phyloP scores from a whole-genome alignment of 2,113 vertebrate species.

The Patagioenas fasciata region DNA sequence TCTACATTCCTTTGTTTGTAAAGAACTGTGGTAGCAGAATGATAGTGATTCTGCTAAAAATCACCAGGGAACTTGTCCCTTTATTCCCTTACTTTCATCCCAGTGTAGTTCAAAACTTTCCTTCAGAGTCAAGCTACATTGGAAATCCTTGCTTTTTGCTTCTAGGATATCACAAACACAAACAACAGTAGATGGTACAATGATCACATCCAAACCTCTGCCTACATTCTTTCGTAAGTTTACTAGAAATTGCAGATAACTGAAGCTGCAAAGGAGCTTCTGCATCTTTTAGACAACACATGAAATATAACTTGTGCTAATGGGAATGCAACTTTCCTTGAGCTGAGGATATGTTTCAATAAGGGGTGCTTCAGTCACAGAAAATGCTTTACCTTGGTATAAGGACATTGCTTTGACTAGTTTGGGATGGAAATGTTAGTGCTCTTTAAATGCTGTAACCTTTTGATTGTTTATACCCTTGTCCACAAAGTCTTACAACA shows the following conservation, averaged over 20 bases:
- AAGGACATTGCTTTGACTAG: not conserved
- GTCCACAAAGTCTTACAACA: not conserved
- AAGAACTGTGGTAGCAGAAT: not conserved
- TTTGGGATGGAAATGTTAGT: not conserved
- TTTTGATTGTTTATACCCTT: not conserved
- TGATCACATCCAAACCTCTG: not conserved
- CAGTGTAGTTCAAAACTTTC: not conserved
- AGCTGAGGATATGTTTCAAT: not conserved
- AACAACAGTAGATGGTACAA: accelerated
- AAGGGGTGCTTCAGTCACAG: not conserved
- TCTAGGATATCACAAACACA: not conserved
- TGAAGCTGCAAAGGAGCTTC: not conserved
- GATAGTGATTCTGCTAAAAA: not conserved
- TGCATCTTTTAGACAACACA: not conserved
- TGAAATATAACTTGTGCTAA: not conserved
- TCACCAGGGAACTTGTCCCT: not conserved
- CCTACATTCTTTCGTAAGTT: not conserved
- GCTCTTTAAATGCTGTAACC: not conserved
- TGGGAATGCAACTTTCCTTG: not conserved
- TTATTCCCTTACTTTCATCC: not conserved
- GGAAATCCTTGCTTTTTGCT: not conserved
- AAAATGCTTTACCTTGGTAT: not conserved
- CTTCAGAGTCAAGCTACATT: not conserved
- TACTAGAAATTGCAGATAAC: not conserved
- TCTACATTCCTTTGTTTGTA: not conserved